Conservation (phyloP, 2,113 vertebrate species). For the Motacilla alba region DNA sequence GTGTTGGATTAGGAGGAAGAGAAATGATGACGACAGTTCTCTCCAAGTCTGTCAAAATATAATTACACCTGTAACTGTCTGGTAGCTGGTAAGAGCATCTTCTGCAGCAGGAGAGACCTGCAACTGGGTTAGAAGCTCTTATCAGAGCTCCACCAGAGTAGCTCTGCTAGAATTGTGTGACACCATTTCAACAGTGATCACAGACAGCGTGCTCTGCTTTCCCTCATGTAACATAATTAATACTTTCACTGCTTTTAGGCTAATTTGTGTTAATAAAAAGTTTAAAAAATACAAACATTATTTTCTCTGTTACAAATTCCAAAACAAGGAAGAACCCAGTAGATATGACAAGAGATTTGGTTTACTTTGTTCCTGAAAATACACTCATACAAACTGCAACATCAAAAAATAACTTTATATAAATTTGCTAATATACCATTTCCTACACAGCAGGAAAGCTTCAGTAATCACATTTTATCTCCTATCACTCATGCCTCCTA, state of each 20-base stretch:
- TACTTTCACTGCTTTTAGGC: neutral
- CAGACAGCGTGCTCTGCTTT: neutral
- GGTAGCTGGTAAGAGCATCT: neutral
- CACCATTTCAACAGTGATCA: neutral
- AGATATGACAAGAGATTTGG: neutral
- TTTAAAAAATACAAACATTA: accelerated
- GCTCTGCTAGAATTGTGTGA: neutral
- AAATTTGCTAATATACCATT: neutral
- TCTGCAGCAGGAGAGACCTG: neutral
- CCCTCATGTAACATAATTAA: neutral
- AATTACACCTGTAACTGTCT: neutral
- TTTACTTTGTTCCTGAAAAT: neutral
- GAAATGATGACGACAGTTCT: neutral
- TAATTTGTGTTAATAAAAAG: neutral
- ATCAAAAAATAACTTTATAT: neutral
- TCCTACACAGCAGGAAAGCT: neutral
- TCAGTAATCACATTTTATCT: neutral
- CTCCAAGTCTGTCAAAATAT: neutral
- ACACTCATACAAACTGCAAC: neutral
- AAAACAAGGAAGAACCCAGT: neutral
- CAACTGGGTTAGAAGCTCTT: neutral
- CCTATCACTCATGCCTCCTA: neutral
- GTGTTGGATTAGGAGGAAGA: neutral
- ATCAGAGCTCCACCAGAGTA: neutral
- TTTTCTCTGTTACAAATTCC: neutral